phyloP scores from a whole-genome alignment of 2,113 vertebrate genomes.

The Atherinomorus stipes region DNA sequence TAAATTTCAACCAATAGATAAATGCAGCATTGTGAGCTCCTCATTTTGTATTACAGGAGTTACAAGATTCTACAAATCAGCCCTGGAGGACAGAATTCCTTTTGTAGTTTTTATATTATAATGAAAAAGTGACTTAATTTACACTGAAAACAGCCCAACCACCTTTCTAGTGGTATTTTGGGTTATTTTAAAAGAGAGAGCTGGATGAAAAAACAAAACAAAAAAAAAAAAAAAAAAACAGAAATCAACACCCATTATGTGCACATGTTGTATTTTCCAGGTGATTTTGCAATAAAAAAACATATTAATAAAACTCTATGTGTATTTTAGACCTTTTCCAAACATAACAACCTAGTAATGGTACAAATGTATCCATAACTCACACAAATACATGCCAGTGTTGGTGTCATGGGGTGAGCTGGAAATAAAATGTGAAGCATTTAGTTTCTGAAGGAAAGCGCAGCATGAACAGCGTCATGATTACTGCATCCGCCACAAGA shows the following conservation, averaged over 20 bases:
- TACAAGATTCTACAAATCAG: too few relatives aligned
- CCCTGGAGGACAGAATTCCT: too few relatives aligned
- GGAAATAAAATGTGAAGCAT: conserved; percentile 82
- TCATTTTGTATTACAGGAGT: too few relatives aligned
- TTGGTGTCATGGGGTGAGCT: conserved; percentile 66
- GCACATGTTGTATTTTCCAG: not conserved
- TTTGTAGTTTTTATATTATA: too few relatives aligned
- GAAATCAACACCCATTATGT: not conserved
- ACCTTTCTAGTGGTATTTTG: not conserved
- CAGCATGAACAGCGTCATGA: conserved; percentile 72
- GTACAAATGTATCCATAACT: not conserved
- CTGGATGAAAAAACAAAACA: not conserved
- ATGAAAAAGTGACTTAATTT: too few relatives aligned
- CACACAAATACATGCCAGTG: not conserved
- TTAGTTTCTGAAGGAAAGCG: conserved; percentile 72
- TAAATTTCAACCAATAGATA: too few relatives aligned
- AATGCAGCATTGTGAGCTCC: too few relatives aligned
- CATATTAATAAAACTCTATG: too few relatives aligned
- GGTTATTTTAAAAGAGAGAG: not conserved
- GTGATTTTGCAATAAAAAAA: not conserved
- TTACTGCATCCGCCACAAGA: conserved; percentile 74
- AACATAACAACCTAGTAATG: too few relatives aligned
- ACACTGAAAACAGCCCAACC: too few relatives aligned
- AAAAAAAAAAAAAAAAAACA: not conserved
- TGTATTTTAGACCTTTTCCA: too few relatives aligned